These are phyloP conservation scores for Excalfactoria chinensis DNA, from an alignment of 2,113 vertebrate genomes.

Conservation along the genomic window DNA sequence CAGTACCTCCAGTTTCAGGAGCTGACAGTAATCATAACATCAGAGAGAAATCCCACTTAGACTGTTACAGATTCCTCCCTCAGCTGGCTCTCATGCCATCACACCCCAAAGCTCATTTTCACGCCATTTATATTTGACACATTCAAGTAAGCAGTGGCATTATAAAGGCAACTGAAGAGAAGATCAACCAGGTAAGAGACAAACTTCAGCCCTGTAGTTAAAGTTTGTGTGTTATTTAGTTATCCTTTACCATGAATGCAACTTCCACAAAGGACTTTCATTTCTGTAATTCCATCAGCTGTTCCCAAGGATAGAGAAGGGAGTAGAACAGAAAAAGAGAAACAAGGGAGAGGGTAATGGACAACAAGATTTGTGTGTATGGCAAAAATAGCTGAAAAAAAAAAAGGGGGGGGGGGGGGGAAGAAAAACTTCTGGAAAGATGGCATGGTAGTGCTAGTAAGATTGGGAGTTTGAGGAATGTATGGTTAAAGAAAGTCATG, in stretches of 20 bases:
- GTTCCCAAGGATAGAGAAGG: neutral
- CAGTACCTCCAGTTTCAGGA: neutral
- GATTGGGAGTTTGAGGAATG: neutral
- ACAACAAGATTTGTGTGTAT: fast-evolving
- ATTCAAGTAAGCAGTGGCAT: neutral
- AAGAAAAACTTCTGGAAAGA: too few relatives aligned
- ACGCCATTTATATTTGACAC: neutral
- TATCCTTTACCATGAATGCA: neutral
- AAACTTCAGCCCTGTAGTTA: neutral
- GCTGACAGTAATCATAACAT: neutral
- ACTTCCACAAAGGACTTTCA: fast-evolving
- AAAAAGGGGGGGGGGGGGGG: too few relatives aligned
- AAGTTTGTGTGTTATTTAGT: neutral
- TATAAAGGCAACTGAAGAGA: neutral
- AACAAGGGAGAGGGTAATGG: neutral
- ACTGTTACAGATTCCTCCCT: neutral
- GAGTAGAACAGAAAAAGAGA: neutral
- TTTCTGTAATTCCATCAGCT: neutral
- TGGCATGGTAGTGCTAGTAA: neutral
- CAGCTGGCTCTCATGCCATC: neutral
- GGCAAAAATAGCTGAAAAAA: neutral
- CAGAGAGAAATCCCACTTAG: neutral
- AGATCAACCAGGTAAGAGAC: neutral
- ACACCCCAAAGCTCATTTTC: neutral
- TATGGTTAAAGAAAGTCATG: fast-evolving